Percentiles rank a stretch among this genome's conserved stretches.
phyloP scores from a whole-genome alignment of 2,888 invertebrate species.

The Trissolcus japonicus region DNA sequence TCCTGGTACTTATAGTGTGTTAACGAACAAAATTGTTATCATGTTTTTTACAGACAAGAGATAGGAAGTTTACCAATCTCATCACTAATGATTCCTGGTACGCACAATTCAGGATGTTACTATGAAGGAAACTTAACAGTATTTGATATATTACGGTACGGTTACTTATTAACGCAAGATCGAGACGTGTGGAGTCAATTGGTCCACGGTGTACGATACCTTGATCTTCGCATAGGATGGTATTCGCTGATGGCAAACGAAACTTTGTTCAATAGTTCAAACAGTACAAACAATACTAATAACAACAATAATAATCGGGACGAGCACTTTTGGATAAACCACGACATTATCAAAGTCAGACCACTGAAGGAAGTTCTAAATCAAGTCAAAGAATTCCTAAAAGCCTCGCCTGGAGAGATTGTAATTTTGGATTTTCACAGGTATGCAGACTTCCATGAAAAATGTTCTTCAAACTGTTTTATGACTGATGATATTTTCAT shows the following conservation, averaged over 20 bases:
- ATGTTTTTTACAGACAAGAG: conserved; percentile 72
- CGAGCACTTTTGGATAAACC: conserved; percentile 84
- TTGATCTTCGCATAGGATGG: conserved; percentile 88
- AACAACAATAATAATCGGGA: conserved; percentile 51
- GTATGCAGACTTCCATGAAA: conserved; percentile 43
- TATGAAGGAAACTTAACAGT: conserved; percentile 78
- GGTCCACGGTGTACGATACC: conserved; percentile 89
- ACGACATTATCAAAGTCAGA: conserved; percentile 83
- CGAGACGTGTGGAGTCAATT: conserved; percentile 89
- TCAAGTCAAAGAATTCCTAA: conserved; percentile 83
- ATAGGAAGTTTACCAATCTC: conserved; percentile 80
- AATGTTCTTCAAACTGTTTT: neutral
- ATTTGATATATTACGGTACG: conserved; percentile 69
- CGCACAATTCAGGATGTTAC: conserved; percentile 81
- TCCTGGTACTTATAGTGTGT: neutral
- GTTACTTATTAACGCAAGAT: conserved; percentile 82
- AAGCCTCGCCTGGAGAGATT: conserved; percentile 83
- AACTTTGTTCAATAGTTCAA: conserved; percentile 44
- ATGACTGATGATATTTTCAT: conserved; percentile 8
- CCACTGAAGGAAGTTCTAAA: conserved; percentile 82
- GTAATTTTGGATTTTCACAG: conserved; percentile 88
- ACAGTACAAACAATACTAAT: conserved; percentile 34
- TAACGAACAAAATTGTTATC: neutral
- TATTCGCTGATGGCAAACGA: conserved; percentile 74
- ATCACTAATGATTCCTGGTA: conserved; percentile 78